phyloP scores from a whole-genome alignment of 2,797 vertebrate genomes.

The Buphagus erythrorhynchus region DNA sequence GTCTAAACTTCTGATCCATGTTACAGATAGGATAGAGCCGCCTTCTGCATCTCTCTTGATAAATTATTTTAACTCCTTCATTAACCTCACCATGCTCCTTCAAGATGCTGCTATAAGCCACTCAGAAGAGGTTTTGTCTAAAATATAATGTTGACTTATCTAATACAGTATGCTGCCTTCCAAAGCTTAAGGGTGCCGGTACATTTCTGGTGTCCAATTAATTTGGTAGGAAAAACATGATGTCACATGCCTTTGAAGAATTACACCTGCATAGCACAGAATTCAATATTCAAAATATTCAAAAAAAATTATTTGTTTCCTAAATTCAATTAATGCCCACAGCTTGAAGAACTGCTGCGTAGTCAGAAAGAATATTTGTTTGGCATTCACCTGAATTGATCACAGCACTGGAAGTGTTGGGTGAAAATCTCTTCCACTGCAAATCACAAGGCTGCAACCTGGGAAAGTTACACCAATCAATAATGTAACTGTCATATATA shows the following conservation, averaged over 20 bases:
- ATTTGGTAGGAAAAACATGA: not conserved
- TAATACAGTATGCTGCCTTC: not conserved
- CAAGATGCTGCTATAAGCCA: not conserved
- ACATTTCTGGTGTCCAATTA: not conserved
- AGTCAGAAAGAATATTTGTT: not conserved
- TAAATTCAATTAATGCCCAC: not conserved
- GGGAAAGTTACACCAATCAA: constrained; percentile 84
- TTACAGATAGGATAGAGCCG: not conserved
- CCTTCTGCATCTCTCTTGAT: not conserved
- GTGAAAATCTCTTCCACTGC: constrained; percentile 79
- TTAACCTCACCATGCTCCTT: not conserved
- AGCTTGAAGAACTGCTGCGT: not conserved
- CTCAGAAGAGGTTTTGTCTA: not conserved
- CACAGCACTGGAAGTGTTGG: constrained; percentile 67
- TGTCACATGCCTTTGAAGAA: not conserved
- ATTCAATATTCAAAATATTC: not conserved
- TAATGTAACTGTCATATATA: constrained; percentile 76
- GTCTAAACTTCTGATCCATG: not conserved
- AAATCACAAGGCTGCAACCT: constrained; percentile 64
- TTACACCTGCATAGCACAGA: not conserved
- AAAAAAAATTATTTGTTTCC: not conserved
- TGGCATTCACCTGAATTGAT: constrained; percentile 78
- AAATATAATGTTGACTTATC: not conserved
- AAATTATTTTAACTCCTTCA: not conserved
- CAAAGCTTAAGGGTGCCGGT: not conserved